Base-by-base conservation (phyloP, 2,797 vertebrate species). In the Muscicapa comitata region DNA sequence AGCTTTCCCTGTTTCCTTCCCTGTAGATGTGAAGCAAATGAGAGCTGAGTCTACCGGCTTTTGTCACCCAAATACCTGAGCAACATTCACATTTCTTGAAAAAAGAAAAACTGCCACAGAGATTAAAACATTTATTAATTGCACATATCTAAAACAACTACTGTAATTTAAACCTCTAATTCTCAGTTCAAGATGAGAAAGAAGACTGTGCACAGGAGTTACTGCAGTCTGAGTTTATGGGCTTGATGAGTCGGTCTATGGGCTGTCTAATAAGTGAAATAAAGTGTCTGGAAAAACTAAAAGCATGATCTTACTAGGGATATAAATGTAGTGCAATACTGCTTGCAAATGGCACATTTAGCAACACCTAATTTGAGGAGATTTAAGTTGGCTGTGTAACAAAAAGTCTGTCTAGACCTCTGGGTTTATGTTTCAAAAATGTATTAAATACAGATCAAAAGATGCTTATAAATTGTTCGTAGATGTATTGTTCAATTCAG, bases 391-490 rank as follows among this genome's bases (percentile, higher is more conserved):
- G 28, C 73, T 93, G 13, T 82, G 51, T 68, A 89, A 62, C 17
- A 89, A 84, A 86, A 95, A 71, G 51, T 40, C 80, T 73, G 17
- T 66, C 74, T 91, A 88, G 91, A 90, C 68, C 80, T 67, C 40
- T 83, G 37, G 18, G 24, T 86, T 85, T 95, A 35, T 88, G 33
- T 86, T 83, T 94, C 57, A 59, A 63, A 93, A 90, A 40, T 72
- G 7, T 76, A 40, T 90, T 94, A 88, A 92, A 62, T 65, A 33
- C 19, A 89, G 50, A 93, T 67, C 3, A 77, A 79, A 80, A 86
- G 79, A 63, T 54, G 14, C 47, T 83, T 84, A 48, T 81, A 90
- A 93, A 92, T 93, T 88, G 42, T 86, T 94, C 35, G 31, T 65
- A 87, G 65, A 76, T 78, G 59, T 82, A 78, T 95, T 86, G 35